These are phyloP conservation scores for Exephanes ischioxanthus DNA, from an alignment of 2,888 invertebrate genomes.

Conservation along the genomic window DNA sequence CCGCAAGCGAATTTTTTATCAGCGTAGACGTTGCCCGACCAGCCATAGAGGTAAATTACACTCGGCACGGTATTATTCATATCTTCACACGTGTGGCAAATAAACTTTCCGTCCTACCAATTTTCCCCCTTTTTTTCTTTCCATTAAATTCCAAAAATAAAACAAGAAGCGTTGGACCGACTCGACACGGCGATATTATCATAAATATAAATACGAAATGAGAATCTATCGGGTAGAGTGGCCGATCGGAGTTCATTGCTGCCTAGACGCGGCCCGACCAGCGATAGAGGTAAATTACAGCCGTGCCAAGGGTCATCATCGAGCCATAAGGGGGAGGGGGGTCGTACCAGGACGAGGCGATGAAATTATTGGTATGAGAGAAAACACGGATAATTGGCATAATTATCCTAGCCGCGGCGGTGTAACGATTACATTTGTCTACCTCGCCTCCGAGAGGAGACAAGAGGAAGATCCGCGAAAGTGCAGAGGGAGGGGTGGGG, in stretches of 20 bases:
- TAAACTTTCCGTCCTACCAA: neutral
- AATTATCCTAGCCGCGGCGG: slow-evolving; percentile 71
- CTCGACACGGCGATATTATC: no score
- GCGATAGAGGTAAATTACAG: slow-evolving; percentile 64
- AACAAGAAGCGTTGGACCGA: no score
- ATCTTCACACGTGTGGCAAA: slow-evolving; percentile 2
- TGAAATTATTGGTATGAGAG: slow-evolving; percentile 66
- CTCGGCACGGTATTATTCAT: neutral
- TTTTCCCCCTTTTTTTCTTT: neutral
- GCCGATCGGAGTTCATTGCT: slow-evolving; percentile 60
- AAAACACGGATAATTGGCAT: slow-evolving; percentile 71
- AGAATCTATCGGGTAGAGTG: slow-evolving; percentile 24
- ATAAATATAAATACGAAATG: slow-evolving; percentile 28
- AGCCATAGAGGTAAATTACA: slow-evolving; percentile 62
- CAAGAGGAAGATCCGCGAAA: neutral
- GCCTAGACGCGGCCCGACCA: slow-evolving; percentile 43
- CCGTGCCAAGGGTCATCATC: slow-evolving; percentile 63
- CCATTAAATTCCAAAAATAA: no score
- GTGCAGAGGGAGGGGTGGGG: neutral
- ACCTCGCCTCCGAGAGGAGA: slow-evolving; percentile 59
- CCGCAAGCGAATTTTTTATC: neutral
- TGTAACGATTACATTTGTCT: slow-evolving; percentile 75
- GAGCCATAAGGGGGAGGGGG: slow-evolving; percentile 13
- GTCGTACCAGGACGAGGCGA: slow-evolving; percentile 47
- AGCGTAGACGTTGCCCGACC: slow-evolving; percentile 41